These are phyloP conservation scores for Caenorhabditis latens DNA, from an alignment of 1,140 invertebrate genomes.

Conservation along the genomic window DNA sequence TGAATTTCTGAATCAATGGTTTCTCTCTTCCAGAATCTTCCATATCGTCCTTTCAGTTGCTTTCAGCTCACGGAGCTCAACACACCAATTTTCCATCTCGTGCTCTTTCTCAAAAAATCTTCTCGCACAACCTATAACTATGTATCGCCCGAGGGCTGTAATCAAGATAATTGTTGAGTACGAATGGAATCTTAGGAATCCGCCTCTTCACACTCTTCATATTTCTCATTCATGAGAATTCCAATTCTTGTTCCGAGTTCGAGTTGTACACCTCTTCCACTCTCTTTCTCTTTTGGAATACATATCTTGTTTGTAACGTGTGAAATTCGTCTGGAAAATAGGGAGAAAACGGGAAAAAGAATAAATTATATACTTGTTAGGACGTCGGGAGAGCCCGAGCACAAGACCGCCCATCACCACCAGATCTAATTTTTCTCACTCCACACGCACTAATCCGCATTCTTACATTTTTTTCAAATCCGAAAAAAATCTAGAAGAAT, in stretches of 20 bases:
- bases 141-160: not conserved
- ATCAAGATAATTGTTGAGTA: constrained; percentile 6
- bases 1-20: too few relatives aligned
- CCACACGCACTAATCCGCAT: not conserved
- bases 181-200: not conserved
- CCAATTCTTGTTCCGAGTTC: too few relatives aligned
- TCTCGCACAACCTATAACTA: not conserved
- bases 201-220: not conserved
- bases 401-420: constrained; percentile 14
- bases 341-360: not conserved
- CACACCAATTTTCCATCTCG: not conserved
- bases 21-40: too few relatives aligned
- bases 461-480: not conserved
- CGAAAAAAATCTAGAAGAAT: not conserved
- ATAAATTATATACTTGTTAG: constrained; percentile 35
- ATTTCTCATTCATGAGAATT: too few relatives aligned
- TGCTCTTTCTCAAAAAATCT: not conserved
- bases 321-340: not conserved
- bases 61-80: not conserved
- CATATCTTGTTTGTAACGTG: not conserved
- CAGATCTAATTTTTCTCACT: not conserved
- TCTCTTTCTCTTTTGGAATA: not conserved
- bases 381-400: not conserved
- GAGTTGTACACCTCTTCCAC: not conserved
- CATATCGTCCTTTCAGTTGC: not conserved